Base-by-base conservation (phyloP, 2,113 vertebrate genomes). In the Solea solea region DNA sequence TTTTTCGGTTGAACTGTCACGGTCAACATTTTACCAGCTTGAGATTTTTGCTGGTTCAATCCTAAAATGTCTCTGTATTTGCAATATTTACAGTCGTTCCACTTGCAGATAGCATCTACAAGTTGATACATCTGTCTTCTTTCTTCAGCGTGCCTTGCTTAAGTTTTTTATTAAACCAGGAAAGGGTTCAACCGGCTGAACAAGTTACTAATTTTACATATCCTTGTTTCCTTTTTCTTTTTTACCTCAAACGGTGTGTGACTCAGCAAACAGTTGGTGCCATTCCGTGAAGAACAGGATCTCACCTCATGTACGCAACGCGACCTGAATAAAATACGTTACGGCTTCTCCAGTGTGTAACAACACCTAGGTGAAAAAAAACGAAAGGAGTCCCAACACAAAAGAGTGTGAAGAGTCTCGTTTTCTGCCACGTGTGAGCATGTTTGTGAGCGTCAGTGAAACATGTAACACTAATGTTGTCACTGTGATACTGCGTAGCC, bases 391-490 rank as follows among this genome's bases (percentile, higher is more conserved):
- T 62, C 59, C 57, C 45, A 28, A 45, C 48, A 72, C 45, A 69
- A 71, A 78, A 60, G 64, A 27, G 55, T 70, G 62, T 80, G 70
- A 83, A 42, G 72, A 73, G 58, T 55, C 59, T 55, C 61, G 39
- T 73, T 78, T 83, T 79, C 64, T 85, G 75, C 84, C 61, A 71
- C 66, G 52, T 89, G 72, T 86, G 86, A 89, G 88, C 82, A 83
- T 61, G 76, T 65, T 71, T 58, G 55, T 56, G 72, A 80, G 68
- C 74, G 78, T 85, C 73, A 74, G 0, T 73, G 56, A 79, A 89
- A 88, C 76, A 86, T 82, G 82, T 81, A 81, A 76, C 41, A 83
- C 78, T 60, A 69, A 84, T 85, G 74, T 86, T 82, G 84, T 88
- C 84, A 76, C 64, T 79, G 78, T 85, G 69, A 80, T 73, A 63